Evolutionary conservation across 2,888 invertebrate species (phyloP), one percentile per base, ranked within the genome.

Genomic region (Chorisops tibialis): DNA sequence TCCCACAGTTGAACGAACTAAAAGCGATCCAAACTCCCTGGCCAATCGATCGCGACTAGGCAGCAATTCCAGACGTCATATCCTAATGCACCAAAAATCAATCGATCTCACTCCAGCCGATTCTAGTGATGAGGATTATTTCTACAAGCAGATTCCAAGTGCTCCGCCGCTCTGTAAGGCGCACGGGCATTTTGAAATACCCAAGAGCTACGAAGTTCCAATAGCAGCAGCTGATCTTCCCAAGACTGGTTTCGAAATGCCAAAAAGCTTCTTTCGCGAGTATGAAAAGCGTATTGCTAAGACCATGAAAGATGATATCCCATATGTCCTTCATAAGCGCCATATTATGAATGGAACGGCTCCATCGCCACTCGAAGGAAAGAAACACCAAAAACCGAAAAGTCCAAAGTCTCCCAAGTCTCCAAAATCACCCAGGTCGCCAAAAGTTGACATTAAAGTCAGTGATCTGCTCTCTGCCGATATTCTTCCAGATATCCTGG

Each of bases 301-400:
- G 64, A 68, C 72, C 0, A 63, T 78, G 0, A 79, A 84, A 68
- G 87, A 87, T 67, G 92, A 92, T 68, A 92, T 93, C 72, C 89
- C 92, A 0, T 93, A 93, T 70, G 89, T 89, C 5, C 79, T 92
- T 52, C 91, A 92, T 73, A 92, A 92, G 72, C 82, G 91, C 3
- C 91, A 92, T 72, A 83, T 91, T 1, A 89, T 91, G 87, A 92
- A 92, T 72, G 91, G 91, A 1, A 91, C 91, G 0, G 88, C 89
- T 0, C 83, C 86, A 0, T 81, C 83, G 1, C 81, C 83, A 3
- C 65, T 65, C 30, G 76, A 72, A 4, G 77, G 80, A 51, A 81
- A 81, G 41, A 81, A 74, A 51, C 52, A 79, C 51, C 77, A 78
- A 64, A 84, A 84, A 7, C 85, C 85, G 0, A 85, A 85, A 70